Evolutionary conservation across 2,113 vertebrate species (phyloP).

Genomic region (Albula goreensis): DNA sequence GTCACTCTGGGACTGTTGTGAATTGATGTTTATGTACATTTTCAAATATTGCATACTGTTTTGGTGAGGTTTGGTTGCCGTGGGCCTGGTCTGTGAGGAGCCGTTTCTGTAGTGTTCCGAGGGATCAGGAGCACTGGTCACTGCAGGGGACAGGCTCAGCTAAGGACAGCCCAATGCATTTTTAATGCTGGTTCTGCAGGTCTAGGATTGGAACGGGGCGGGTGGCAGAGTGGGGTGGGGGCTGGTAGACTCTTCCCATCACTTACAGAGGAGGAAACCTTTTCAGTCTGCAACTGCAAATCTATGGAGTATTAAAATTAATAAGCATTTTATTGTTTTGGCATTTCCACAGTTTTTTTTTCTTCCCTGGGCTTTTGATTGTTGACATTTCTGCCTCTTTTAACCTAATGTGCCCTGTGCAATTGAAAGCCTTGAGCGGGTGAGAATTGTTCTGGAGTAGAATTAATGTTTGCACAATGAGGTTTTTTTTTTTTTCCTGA

Average conservation of each 20-base stretch:
- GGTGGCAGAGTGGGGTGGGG: too few relatives aligned
- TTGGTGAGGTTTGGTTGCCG: too few relatives aligned
- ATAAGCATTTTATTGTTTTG: neutral
- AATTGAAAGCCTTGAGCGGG: neutral
- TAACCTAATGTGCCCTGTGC: slow-evolving; percentile 3
- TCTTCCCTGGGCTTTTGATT: neutral
- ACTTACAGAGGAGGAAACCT: neutral
- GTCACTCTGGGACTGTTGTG: too few relatives aligned
- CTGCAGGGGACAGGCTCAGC: neutral
- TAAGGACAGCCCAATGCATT: neutral
- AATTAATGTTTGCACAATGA: neutral
- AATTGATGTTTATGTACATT: too few relatives aligned
- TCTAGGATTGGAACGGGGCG: neutral
- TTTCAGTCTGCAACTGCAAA: neutral
- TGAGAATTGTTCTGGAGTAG: neutral
- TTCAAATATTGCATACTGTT: too few relatives aligned
- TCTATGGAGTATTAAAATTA: slow-evolving; percentile 7
- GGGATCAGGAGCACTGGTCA: neutral
- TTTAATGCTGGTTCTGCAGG: neutral
- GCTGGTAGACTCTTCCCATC: neutral
- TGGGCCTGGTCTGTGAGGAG: neutral
- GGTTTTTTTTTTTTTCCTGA: neutral
- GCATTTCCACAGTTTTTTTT: neutral
- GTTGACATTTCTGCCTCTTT: neutral
- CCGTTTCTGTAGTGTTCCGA: neutral